phyloP scores from a whole-genome alignment of 2,113 vertebrate species.

The Cavia porcellus region DNA sequence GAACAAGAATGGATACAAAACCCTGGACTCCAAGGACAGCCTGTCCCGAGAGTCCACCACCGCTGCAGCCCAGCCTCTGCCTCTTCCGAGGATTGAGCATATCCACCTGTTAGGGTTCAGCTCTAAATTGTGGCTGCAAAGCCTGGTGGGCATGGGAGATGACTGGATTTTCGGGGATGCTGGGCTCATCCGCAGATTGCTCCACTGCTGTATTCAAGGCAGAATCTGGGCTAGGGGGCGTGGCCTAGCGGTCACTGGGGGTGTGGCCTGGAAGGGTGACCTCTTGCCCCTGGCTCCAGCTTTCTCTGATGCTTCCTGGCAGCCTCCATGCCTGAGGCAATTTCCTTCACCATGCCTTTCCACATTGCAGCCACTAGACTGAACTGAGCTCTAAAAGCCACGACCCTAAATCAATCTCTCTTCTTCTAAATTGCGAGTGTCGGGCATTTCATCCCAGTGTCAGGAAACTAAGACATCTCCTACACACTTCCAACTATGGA shows the following conservation, averaged over 20 bases:
- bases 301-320: background rate
- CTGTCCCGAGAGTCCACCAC: background rate
- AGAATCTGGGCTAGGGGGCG: background rate
- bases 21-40: background rate
- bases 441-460: background rate
- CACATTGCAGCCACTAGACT: background rate
- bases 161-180: background rate
- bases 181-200: background rate
- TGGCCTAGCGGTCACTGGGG: background rate
- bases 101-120: background rate
- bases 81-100: background rate
- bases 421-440: background rate
- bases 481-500: background rate
- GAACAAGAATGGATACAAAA: background rate
- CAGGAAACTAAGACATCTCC: background rate
- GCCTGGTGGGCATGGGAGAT: background rate
- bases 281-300: background rate
- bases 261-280: background rate
- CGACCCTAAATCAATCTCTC: background rate
- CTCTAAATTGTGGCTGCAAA: background rate
- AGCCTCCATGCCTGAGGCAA: background rate
- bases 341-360: background rate
- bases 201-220: background rate
- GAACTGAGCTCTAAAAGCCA: background rate
- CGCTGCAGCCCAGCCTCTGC: background rate